Evolutionary conservation across 2,113 vertebrate genomes (phyloP), one percentile per base, ranked within the genome.

Genomic region (Geococcyx californianus): DNA sequence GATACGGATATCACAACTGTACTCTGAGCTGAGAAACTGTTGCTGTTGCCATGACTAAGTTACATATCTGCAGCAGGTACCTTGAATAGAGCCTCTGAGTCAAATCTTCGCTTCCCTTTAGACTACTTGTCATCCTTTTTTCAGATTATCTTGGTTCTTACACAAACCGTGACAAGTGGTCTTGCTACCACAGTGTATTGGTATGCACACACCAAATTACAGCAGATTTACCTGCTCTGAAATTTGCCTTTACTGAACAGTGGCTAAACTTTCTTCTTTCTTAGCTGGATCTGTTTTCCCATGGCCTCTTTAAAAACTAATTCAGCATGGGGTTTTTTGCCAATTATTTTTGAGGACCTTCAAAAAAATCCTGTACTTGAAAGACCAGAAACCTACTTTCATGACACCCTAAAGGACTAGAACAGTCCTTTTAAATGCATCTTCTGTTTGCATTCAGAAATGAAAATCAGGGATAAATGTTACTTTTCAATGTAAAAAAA

Each of bases 321-420:
- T 84, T 86, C 69, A 70, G 38, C 0, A 26, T n/a, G n/a, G 19
- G 49, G 7, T 23, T 17, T 60, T 56, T 42, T 25, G 3, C 19
- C 3, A 16, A 52, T 87, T 89, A 75, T 60, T 90, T 95, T 80
- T 84, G 40, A 84, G 60, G 29, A 66, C 7, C 40, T 87, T 86
- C 86, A 90, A 40, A 90, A 85, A 88, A 86, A 18, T 11, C 40
- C 75, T 87, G 24, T 67, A 40, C 64, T 63, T 92, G 38, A 96
- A 94, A 95, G 90, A 69, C 56, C 72, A 47, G 90, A 90, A 90
- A n/a, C 11, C 47, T 84, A 25, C 72, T 94, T 96, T 86, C 34
- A 63, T 42, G 52, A 63, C 64, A 87, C 47, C 52, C 34, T 77
- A 86, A 59, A 91, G 42, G 33, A 94, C 63, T 47, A 62, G 75